Evolutionary conservation across 2,888 invertebrate genomes (phyloP).

Genomic region (Auanema sp.): DNA sequence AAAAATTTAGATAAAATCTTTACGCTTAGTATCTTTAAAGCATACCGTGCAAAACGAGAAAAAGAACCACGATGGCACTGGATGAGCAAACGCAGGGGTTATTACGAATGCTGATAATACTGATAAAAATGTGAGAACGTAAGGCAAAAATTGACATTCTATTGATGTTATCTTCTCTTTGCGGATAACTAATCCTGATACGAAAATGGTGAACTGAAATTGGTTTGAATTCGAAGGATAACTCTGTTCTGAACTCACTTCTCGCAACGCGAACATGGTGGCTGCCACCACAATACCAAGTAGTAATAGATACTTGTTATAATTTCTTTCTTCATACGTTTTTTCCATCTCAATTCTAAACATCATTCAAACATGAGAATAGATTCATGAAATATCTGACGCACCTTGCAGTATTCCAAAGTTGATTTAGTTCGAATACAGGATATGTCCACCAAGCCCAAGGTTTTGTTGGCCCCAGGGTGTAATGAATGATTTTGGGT

Average conservation of each 20-base stretch:
- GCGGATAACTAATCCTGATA: conserved; percentile 1
- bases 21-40: not conserved
- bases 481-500: conserved; percentile 56
- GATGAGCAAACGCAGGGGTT: conserved; percentile 21
- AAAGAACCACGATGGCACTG: conserved; percentile 35
- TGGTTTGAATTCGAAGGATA: too few species aligned
- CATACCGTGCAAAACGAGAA: conserved; percentile 29
- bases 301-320: conserved; percentile 15
- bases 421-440: conserved; percentile 49
- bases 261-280: conserved; percentile 8
- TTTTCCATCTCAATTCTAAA: conserved; percentile 21
- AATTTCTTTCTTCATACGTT: conserved; percentile 11
- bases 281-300: conserved; percentile 9
- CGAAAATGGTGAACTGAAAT: not conserved
- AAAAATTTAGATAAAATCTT: not conserved
- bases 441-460: conserved; percentile 59
- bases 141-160: conserved; percentile 23
- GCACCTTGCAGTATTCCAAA: conserved; percentile 47
- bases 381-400: not conserved
- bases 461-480: conserved; percentile 54
- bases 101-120: conserved; percentile 21
- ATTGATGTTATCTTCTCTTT: conserved; percentile 5
- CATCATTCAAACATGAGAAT: conserved; percentile 1
- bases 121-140: conserved; percentile 18
- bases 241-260: conserved; percentile 16